Conservation (phyloP, 2,797 vertebrate species). For the Gila robusta region DNA sequence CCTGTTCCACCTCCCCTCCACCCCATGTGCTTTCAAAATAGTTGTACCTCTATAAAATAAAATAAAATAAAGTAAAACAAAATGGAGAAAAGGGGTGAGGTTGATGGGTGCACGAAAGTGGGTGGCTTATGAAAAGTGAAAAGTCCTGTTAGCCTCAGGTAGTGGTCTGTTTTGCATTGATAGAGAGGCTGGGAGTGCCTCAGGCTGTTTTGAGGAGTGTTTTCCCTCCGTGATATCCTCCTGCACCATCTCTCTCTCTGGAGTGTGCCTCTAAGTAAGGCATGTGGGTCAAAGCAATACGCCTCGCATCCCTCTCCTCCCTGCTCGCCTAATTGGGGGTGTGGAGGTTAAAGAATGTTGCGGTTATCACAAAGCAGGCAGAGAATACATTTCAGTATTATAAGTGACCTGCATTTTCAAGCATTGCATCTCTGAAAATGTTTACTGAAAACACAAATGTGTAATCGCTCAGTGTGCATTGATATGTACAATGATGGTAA, state of each 20-base stretch:
- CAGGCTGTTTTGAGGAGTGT: conserved; percentile 79
- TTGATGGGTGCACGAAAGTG: conserved; percentile 49
- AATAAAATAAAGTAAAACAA: conserved; percentile 30
- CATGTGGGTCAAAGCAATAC: conserved; percentile 76
- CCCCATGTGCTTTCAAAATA: conserved; percentile 85
- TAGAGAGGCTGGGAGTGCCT: conserved; percentile 84
- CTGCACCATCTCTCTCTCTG: conserved; percentile 76
- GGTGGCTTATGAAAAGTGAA: conserved; percentile 89
- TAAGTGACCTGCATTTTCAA: conserved; percentile 77
- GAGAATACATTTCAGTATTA: conserved; percentile 72
- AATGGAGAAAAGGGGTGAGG: conserved; percentile 49
- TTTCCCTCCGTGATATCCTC: conserved; percentile 78
- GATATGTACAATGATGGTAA: conserved; percentile 52
- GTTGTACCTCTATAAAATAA: conserved; percentile 84
- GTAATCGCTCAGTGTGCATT: conserved; percentile 46
- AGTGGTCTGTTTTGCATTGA: conserved; percentile 97
- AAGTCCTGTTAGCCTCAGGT: conserved; percentile 90
- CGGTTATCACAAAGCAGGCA: conserved; percentile 78
- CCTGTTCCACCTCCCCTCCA: conserved; percentile 55
- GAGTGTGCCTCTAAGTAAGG: conserved; percentile 73
- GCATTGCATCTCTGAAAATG: conserved; percentile 6
- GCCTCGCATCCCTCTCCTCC: conserved; percentile 30
- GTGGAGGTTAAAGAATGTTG: conserved; percentile 79
- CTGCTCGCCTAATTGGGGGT: conserved; percentile 78
- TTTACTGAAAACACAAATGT: conserved; percentile 39